Conservation (phyloP, 2,797 vertebrate species). For the Aphelocoma californica region DNA sequence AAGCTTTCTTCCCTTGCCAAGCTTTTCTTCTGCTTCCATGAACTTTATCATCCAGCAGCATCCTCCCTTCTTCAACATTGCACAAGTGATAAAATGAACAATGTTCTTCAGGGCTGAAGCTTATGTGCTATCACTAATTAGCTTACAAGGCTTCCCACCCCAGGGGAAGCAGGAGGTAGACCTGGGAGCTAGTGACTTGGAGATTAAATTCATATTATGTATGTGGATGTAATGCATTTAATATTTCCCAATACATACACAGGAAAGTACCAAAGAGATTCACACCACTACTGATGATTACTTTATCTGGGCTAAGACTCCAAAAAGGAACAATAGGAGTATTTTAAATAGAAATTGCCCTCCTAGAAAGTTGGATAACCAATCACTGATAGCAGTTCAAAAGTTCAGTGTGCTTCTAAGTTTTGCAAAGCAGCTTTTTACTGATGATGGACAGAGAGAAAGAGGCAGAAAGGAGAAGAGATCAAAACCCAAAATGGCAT, state of each 20-base stretch:
- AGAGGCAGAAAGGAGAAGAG: not conserved
- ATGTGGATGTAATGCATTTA: not conserved
- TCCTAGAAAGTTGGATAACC: not conserved
- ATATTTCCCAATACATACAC: not conserved
- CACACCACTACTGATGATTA: not conserved
- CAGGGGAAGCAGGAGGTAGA: not conserved
- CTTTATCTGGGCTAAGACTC: not conserved
- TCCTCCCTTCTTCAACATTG: not conserved
- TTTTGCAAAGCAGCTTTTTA: not conserved
- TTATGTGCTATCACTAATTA: constrained; percentile 57
- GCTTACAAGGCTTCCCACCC: not conserved
- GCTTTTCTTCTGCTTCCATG: not conserved
- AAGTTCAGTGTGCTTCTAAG: not conserved
- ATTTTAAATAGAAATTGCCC: not conserved
- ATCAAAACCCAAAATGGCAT: not conserved
- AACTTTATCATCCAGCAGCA: not conserved
- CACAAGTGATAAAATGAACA: constrained; percentile 25
- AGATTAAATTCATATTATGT: not conserved
- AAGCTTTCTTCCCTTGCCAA: not conserved
- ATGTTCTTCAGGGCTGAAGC: not conserved
- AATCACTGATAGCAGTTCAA: not conserved
- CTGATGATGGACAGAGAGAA: not conserved
- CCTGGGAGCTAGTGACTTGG: constrained; percentile 1
- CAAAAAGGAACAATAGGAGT: not conserved
- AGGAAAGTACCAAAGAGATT: not conserved